Percentiles rank a stretch among this genome's conserved stretches.
Conservation (phyloP, 2,797 vertebrate genomes). For the Rhynchotus rufescens region DNA sequence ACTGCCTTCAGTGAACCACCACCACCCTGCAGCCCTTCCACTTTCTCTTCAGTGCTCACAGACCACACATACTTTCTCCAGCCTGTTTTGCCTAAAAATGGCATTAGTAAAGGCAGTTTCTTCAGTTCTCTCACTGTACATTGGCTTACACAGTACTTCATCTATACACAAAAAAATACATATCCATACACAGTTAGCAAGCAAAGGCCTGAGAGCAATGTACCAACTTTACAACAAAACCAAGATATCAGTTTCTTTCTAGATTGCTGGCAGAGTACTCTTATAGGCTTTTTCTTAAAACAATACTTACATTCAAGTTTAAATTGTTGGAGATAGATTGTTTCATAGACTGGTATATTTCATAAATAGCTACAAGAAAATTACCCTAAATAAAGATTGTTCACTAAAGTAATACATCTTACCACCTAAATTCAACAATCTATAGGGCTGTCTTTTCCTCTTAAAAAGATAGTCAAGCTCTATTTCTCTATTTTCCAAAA, state of each 20-base stretch:
- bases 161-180: neutral
- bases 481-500: neutral
- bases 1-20: neutral
- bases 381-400: neutral
- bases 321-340: neutral
- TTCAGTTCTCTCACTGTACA: neutral
- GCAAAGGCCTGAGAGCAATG: neutral
- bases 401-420: neutral
- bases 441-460: neutral
- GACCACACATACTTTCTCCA: neutral
- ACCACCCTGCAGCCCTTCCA: neutral
- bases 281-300: accelerated
- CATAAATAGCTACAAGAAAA: neutral
- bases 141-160: neutral
- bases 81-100: neutral
- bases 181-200: accelerated
- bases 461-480: neutral
- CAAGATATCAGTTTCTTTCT: neutral
- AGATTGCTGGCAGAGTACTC: neutral
- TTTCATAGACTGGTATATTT: too few species aligned
- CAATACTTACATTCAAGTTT: neutral
- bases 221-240: neutral
- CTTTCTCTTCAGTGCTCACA: neutral
- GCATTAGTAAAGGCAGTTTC: neutral
- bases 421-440: neutral